Percentiles rank a stretch among this genome's conserved stretches.
phyloP scores from a whole-genome alignment of 2,888 invertebrate species.

The Orthonevra nobilis region DNA sequence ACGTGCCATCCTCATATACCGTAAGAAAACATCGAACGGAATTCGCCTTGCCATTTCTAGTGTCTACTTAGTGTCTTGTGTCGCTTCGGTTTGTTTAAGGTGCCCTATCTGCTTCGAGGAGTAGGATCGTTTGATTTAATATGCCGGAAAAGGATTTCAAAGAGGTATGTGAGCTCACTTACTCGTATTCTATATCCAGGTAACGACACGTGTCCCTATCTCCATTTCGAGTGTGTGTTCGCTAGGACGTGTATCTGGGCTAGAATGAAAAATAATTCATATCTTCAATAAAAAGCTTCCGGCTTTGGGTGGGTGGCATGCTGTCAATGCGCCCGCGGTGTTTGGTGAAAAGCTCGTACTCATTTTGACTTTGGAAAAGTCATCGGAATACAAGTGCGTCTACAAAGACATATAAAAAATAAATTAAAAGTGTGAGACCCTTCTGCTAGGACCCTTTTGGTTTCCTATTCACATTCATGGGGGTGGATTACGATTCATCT shows the following conservation, averaged over 20 bases:
- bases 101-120: no score
- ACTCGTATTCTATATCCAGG: no score
- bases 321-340: slow-evolving; percentile 31
- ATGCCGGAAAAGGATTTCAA: slow-evolving; percentile 57
- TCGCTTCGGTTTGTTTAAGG: slow-evolving; percentile 19
- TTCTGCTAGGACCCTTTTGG: slow-evolving; percentile 16
- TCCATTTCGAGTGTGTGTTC: background rate
- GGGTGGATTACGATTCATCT: slow-evolving; percentile 23
- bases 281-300: slow-evolving; percentile 53
- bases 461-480: slow-evolving; percentile 16
- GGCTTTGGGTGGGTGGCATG: background rate
- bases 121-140: slow-evolving; percentile 35
- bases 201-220: slow-evolving; percentile 26
- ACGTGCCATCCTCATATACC: slow-evolving; percentile 8
- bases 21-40: background rate
- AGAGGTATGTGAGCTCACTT: slow-evolving; percentile 36
- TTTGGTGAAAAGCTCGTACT: slow-evolving; percentile 45
- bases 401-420: no score
- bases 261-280: slow-evolving; percentile 28
- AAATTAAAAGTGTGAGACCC: no score
- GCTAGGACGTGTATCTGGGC: background rate
- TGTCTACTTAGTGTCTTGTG: slow-evolving; percentile 14
- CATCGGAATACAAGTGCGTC: slow-evolving; percentile 43
- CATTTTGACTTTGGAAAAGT: slow-evolving; percentile 64
- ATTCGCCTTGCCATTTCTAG: slow-evolving; percentile 6